Conservation (phyloP, 1,140 invertebrate genomes). For the Drosophila nasuta region DNA sequence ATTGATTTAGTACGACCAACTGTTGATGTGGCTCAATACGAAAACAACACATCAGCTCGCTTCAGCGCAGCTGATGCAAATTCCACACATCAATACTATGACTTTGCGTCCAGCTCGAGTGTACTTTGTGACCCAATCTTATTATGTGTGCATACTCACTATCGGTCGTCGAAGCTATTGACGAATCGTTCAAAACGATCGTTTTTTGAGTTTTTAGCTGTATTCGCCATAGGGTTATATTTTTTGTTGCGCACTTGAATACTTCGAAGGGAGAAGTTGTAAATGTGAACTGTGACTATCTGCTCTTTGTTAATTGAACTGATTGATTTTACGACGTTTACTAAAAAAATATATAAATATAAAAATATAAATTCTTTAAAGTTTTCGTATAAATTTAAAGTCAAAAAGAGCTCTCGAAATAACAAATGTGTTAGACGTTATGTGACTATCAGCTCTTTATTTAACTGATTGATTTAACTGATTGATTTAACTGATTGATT, state of each 20-base stretch:
- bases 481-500: slow-evolving; percentile 32
- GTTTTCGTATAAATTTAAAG: too few species aligned
- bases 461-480: slow-evolving; percentile 16
- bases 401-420: too few species aligned
- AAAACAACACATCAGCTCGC: slow-evolving; percentile 67
- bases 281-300: slow-evolving; percentile 42
- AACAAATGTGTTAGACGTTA: background rate
- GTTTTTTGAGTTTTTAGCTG: slow-evolving; percentile 47
- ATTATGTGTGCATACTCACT: slow-evolving; percentile 55
- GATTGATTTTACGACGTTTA: slow-evolving; percentile 46
- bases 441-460: too few species aligned
- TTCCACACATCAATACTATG: background rate
- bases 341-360: slow-evolving; percentile 30
- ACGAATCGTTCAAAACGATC: slow-evolving; percentile 66
- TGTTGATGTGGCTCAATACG: slow-evolving; percentile 73
- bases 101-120: slow-evolving; percentile 5
- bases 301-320: slow-evolving; percentile 21
- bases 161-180: slow-evolving; percentile 63
- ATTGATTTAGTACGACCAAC: slow-evolving; percentile 70
- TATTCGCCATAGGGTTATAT: slow-evolving; percentile 50
- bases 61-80: background rate
- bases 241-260: slow-evolving; percentile 42
- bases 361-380: too few species aligned
- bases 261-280: slow-evolving; percentile 71
- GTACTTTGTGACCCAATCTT: background rate